Percentiles rank a stretch among this genome's conserved stretches.
phyloP scores from a whole-genome alignment of 2,888 invertebrate species.

The Drosophila ustulata region DNA sequence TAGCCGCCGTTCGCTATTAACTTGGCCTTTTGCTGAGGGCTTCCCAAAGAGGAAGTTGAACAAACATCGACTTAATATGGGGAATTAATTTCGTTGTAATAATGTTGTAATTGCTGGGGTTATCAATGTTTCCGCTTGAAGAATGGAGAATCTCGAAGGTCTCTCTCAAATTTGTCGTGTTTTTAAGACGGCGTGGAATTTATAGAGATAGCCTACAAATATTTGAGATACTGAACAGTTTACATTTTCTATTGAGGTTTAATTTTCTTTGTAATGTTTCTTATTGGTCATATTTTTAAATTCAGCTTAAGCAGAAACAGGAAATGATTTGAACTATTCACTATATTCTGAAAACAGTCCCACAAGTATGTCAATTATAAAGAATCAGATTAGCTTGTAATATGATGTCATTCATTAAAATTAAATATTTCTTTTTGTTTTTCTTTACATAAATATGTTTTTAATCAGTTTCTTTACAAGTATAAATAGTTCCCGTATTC shows the following conservation, averaged over 20 bases:
- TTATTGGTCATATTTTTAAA: too few species aligned
- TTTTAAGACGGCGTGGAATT: neutral
- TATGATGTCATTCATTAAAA: neutral
- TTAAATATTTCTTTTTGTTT: neutral
- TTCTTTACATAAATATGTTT: too few species aligned
- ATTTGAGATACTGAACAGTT: neutral
- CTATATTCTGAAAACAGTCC: neutral
- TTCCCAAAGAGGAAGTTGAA: conserved; percentile 32
- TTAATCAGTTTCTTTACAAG: too few species aligned
- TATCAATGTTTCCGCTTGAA: conserved; percentile 44
- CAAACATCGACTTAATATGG: conserved; percentile 29
- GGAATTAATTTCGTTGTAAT: conserved; percentile 35
- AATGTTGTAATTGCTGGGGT: conserved; percentile 40
- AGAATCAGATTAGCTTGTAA: neutral
- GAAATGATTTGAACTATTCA: neutral
- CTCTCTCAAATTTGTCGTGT: neutral
- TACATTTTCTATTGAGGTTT: neutral
- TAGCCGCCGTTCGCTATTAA: conserved; percentile 39
- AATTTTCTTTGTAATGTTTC: too few species aligned
- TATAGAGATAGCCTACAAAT: neutral
- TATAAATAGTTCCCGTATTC: too few species aligned
- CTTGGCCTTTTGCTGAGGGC: conserved; percentile 9
- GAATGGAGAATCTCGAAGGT: conserved; percentile 14
- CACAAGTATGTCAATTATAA: neutral
- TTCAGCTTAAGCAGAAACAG: neutral